Conservation (phyloP, 2,888 invertebrate species). For the Stomorhina lunata region DNA sequence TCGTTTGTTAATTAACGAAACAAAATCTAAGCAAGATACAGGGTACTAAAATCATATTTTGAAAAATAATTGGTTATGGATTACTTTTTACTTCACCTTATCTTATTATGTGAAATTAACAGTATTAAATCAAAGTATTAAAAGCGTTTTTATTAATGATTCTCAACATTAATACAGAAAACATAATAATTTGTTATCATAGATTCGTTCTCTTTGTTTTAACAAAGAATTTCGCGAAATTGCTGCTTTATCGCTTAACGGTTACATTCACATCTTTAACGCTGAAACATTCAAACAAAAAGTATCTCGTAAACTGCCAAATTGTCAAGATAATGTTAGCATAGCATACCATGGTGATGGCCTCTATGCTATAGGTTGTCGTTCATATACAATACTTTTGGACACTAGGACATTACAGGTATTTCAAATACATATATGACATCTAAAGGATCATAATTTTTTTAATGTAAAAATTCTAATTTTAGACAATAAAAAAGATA, state of each 20-base stretch:
- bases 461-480: background rate
- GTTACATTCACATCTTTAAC: conserved; percentile 96
- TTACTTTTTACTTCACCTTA: too few relatives aligned
- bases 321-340: conserved; percentile 96
- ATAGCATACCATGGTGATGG: conserved; percentile 92
- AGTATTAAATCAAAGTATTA: too few relatives aligned
- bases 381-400: conserved; percentile 93
- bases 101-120: too few relatives aligned
- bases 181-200: conserved; percentile 63
- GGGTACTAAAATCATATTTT: too few relatives aligned
- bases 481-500: conserved; percentile 87
- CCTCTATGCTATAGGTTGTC: conserved; percentile 95
- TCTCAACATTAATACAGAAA: too few relatives aligned
- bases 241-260: conserved; percentile 94
- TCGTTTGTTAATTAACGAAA: too few relatives aligned
- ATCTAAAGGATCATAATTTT: background rate
- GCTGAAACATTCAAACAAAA: conserved; percentile 94
- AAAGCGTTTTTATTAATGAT: too few relatives aligned
- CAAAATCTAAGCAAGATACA: too few relatives aligned
- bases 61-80: too few relatives aligned
- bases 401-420: conserved; percentile 93
- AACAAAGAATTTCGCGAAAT: conserved; percentile 92
- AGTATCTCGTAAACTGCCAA: conserved; percentile 91
- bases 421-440: conserved; percentile 44
- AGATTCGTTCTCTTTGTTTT: conserved; percentile 91